These are phyloP conservation scores for Oxystoma pomonae DNA, from an alignment of 2,888 invertebrate genomes.

Conservation along the genomic window DNA sequence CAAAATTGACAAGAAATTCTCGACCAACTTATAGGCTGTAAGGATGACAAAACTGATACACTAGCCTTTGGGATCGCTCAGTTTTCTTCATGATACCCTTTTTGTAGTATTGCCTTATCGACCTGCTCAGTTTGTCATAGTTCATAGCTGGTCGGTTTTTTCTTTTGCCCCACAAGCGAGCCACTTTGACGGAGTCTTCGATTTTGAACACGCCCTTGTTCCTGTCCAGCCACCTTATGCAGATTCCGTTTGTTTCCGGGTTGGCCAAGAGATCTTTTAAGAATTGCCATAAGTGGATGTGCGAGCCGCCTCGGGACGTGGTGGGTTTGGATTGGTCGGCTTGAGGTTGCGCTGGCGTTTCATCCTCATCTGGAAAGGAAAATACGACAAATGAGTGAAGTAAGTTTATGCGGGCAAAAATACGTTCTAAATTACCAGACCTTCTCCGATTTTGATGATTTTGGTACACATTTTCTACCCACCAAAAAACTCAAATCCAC, in stretches of 20 bases:
- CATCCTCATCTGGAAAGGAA: slow-evolving; percentile 49
- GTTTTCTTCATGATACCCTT: slow-evolving; percentile 99
- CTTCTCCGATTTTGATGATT: no score
- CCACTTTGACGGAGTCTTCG: slow-evolving; percentile 95
- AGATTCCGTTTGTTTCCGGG: slow-evolving; percentile 85
- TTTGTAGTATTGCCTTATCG: slow-evolving; percentile 98
- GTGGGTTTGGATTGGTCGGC: slow-evolving; percentile 36
- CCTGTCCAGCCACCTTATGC: slow-evolving; percentile 96
- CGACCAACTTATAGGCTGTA: slow-evolving; percentile 68
- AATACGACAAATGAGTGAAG: no score
- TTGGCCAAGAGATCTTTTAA: slow-evolving; percentile 90
- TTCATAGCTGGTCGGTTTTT: slow-evolving; percentile 99
- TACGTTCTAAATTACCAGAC: no score
- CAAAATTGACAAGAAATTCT: slow-evolving; percentile 1
- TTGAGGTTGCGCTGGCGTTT: slow-evolving; percentile 46
- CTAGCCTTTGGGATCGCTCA: slow-evolving; percentile 93
- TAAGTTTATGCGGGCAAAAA: no score
- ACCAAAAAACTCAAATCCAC: no score
- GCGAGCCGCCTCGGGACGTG: slow-evolving; percentile 61
- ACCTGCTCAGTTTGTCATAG: slow-evolving; percentile 97
- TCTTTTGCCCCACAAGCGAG: slow-evolving; percentile 95
- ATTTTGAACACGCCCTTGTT: slow-evolving; percentile 96
- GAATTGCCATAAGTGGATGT: slow-evolving; percentile 99
- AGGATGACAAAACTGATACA: slow-evolving; percentile 97
- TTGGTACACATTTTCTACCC: no score